Evolutionary conservation across 2,888 invertebrate species (phyloP), one percentile per base, ranked within the genome.

Genomic region (Neoaliturus tenellus): DNA sequence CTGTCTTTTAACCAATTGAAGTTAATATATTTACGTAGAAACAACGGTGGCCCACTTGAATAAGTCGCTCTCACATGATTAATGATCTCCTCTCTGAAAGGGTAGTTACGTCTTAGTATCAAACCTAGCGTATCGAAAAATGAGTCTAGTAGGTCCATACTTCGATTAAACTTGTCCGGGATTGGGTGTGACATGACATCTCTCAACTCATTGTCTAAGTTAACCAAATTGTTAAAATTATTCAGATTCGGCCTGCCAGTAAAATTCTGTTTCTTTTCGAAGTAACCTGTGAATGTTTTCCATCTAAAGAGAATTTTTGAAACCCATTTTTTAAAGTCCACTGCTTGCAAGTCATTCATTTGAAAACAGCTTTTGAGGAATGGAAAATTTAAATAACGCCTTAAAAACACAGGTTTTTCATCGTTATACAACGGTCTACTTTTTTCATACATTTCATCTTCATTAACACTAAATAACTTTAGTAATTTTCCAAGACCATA

Each of bases 11-110:
- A 23, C 0, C 4, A n/a, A 20, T 39, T 71, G 20, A 71, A 71
- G 39, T 71, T 71, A n/a, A 71, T 71, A 39, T 71, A 71, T 71
- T 71, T 71, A n/a, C 71, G 71, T 41, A 71, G 31, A 41, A 71
- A 71, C 23, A 71, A 14, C 10, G 71, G 71, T 5, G 71, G 71
- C 39, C 71, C 71, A 39, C 71, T 39, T 8, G 39, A 39, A 14
- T 71, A 71, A 0, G 71, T 71, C 25, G 71, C 35, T 71, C 71
- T 71, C 20, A 71, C 39, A 39, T 71, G 71, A 20, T 71, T 39
- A 1, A 71, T 71, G 5, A 71, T 71, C 1, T 71, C 23, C 20
- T 71, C 71, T 71, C 71, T 6, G 39, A 71, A 71, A 41, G 71
- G 71, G n/a, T 71, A 71, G 39, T 71, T 71, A 20, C 39, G 12